Percentiles rank a stretch among this genome's conserved stretches.
These are phyloP conservation scores for Phortica variegata DNA, from an alignment of 1,140 invertebrate species.

Conservation along the genomic window DNA sequence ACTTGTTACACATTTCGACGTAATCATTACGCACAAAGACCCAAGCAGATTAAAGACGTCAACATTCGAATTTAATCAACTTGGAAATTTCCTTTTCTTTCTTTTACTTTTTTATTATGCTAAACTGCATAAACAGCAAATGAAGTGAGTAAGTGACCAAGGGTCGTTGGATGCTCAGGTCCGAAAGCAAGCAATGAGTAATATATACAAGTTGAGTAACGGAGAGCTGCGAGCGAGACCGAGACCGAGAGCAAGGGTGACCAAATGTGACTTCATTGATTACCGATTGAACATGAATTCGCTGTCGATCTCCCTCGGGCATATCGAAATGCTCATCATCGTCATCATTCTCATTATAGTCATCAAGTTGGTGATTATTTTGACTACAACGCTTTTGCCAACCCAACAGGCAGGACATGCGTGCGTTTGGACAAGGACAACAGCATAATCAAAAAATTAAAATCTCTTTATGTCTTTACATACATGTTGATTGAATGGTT, in stretches of 20 bases:
- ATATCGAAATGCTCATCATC: too few relatives aligned
- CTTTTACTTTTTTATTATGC: conserved; percentile 45
- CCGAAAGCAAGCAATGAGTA: too few relatives aligned
- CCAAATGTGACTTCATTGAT: conserved; percentile 48
- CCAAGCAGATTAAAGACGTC: conserved; percentile 16
- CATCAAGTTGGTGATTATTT: too few relatives aligned
- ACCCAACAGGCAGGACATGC: conserved; percentile 10
- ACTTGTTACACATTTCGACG: conserved; percentile 48
- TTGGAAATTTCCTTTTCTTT: conserved; percentile 15
- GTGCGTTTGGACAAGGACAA: conserved; percentile 8
- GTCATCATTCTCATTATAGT: too few relatives aligned
- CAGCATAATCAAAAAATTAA: conserved; percentile 56
- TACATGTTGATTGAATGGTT: conserved; percentile 54
- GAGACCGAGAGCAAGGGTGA: conserved; percentile 6
- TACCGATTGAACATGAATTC: conserved; percentile 45
- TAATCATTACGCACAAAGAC: conserved; percentile 2
- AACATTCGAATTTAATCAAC: conserved; percentile 52
- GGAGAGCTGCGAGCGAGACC: too few relatives aligned
- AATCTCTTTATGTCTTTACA: conserved; percentile 54
- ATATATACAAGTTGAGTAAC: too few relatives aligned
- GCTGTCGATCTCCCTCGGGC: too few relatives aligned
- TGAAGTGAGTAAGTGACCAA: conserved; percentile 24
- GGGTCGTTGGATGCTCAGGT: too few relatives aligned
- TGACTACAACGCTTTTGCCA: too few relatives aligned
- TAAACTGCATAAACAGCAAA: conserved; percentile 38